Base-by-base conservation (phyloP, 1,140 invertebrate species). In the Drosophila pallidifrons region DNA sequence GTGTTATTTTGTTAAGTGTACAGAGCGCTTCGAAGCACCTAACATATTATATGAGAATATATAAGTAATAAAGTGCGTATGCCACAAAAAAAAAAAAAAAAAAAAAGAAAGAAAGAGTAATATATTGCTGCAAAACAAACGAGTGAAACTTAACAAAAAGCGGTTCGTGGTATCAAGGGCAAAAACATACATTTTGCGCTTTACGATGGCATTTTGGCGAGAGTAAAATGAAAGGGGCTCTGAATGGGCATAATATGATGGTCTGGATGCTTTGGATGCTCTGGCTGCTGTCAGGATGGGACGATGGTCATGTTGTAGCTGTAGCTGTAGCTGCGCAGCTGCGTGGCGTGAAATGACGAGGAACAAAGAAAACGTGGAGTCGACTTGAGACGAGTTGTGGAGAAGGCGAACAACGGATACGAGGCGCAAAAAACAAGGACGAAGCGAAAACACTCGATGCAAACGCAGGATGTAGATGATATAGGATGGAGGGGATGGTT, bases 101-200 rank as follows among this genome's bases (percentile, higher is more conserved):
- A 52, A 59, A 46, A 16, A 5, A 25, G 35, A 58, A 20, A 28
- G 41, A 38, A 51, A 49, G 8, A n/a, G n/a, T n/a, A 41, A 57
- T 5, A 41, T 11, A 8, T n/a, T 51, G 45, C 32, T 45, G 28
- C 25, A 55, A 49, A 75, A 71, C 49, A 69, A 69, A 69, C 65
- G 66, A 74, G 55, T 41, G 32, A 61, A 74, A 74, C 71, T 69
- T 61, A 74, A 74, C 71, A 74, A 74, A 74, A 74, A 74, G 64
- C 52, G 65, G 47, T 74, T 60, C 65, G 13, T 61, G 71, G 71
- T 43, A 73, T 73, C 72, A 70, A 75, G 72, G 60, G 73, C 52
- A 73, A 79, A 67, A 73, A 69, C 75, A 80, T 71, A 80, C 75
- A 74, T 80, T 77, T 80, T 77, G 52, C 75, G 75, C 70, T 80